Evolutionary conservation across 2,797 vertebrate species (phyloP).

Genomic region (Denticeps clupeoides): DNA sequence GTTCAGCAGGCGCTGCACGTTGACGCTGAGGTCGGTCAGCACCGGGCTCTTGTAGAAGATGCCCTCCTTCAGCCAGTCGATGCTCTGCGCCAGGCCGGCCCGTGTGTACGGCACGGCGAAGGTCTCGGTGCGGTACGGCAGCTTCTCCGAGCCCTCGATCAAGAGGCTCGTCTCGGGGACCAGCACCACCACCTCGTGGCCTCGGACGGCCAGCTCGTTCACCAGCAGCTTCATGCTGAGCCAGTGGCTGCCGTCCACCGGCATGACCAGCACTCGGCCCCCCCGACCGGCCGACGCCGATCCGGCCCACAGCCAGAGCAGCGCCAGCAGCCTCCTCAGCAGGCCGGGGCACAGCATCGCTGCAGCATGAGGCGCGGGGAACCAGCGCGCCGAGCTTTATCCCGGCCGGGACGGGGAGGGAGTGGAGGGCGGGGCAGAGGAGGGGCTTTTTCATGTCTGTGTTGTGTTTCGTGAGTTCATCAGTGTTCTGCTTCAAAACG

Average conservation of each 20-base stretch:
- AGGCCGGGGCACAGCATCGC: constrained; percentile 13
- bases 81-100: constrained; percentile 26
- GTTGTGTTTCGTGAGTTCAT: too few relatives aligned
- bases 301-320: constrained; percentile 40
- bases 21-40: constrained; percentile 22
- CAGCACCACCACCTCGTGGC: constrained; percentile 48
- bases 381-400: too few relatives aligned
- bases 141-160: constrained; percentile 32
- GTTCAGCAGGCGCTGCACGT: constrained; percentile 29
- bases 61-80: fast-evolving
- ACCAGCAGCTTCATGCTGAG: constrained; percentile 62
- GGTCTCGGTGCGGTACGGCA: constrained; percentile 37
- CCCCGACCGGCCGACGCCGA: constrained; percentile 34
- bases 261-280: constrained; percentile 53
- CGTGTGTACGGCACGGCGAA: constrained; percentile 42
- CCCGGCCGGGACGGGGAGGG: too few relatives aligned
- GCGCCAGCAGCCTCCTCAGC: constrained; percentile 32
- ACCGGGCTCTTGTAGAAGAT: constrained; percentile 26
- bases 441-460: too few relatives aligned
- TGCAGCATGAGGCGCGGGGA: constrained; percentile 1
- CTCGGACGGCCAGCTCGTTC: constrained; percentile 41
- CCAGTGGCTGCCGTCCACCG: constrained; percentile 66
- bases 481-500: too few relatives aligned
- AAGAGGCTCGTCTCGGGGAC: constrained; percentile 53
- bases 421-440: too few relatives aligned